Evolutionary conservation across 2,113 vertebrate genomes (phyloP).

Genomic region (Tringa solitaria): DNA sequence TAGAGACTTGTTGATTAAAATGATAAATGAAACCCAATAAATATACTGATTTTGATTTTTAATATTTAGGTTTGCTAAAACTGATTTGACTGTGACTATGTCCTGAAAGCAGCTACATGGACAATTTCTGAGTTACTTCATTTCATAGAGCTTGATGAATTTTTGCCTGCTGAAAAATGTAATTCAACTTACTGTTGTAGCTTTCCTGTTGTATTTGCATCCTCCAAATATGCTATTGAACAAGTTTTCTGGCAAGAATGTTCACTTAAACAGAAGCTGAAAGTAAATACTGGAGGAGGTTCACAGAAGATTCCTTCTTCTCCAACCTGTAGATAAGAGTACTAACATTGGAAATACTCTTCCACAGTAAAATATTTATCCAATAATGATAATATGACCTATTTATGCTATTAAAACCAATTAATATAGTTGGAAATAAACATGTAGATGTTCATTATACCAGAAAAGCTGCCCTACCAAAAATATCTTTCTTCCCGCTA

Average conservation of each 20-base stretch:
- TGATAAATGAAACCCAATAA: neutral
- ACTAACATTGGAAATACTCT: neutral
- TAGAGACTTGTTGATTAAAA: neutral
- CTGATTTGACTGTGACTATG: neutral
- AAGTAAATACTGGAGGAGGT: neutral
- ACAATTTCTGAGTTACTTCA: neutral
- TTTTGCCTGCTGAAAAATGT: neutral
- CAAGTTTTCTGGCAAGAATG: neutral
- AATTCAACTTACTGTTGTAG: neutral
- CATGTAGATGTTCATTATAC: neutral
- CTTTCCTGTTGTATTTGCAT: neutral
- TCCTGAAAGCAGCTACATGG: neutral
- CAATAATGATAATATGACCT: neutral
- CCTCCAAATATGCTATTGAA: neutral
- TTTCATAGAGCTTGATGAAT: neutral
- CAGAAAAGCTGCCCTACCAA: neutral
- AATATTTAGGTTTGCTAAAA: neutral
- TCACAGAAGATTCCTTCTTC: neutral
- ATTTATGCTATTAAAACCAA: neutral
- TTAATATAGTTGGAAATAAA: neutral
- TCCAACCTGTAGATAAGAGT: neutral
- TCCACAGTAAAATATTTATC: neutral
- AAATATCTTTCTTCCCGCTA: neutral
- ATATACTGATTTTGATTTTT: neutral
- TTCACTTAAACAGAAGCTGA: neutral